These are phyloP conservation scores for Drosophila leontia DNA, from an alignment of 1,140 invertebrate species.

Conservation along the genomic window DNA sequence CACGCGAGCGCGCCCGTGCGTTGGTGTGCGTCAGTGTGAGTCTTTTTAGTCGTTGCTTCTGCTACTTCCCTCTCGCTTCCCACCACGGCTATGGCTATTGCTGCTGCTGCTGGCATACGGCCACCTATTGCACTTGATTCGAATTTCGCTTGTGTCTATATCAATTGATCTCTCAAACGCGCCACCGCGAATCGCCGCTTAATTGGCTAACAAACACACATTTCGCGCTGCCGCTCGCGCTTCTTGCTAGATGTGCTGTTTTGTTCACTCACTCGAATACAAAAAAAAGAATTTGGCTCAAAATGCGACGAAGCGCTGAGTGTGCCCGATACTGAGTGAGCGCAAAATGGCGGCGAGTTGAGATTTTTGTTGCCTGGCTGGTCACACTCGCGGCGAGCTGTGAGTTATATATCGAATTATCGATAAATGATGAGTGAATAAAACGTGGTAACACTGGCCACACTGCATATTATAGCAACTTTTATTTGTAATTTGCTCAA, in stretches of 20 bases:
- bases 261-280: slow-evolving; percentile 25
- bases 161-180: neutral
- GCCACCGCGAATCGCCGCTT: slow-evolving; percentile 12
- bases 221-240: slow-evolving; percentile 5
- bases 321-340: slow-evolving; percentile 14
- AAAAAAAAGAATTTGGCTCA: slow-evolving; percentile 52
- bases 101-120: slow-evolving; percentile 11
- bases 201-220: slow-evolving; percentile 19
- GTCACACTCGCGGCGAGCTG: neutral
- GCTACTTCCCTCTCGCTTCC: slow-evolving; percentile 4
- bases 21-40: slow-evolving; percentile 45
- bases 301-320: slow-evolving; percentile 35
- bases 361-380: neutral
- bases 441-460: too few species aligned
- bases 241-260: slow-evolving; percentile 9
- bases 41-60: slow-evolving; percentile 29
- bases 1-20: slow-evolving; percentile 32
- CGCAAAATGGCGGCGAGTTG: slow-evolving; percentile 15
- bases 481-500: too few species aligned
- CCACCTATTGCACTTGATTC: slow-evolving; percentile 33
- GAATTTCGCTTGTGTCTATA: neutral
- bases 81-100: neutral
- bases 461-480: too few species aligned
- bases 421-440: neutral
- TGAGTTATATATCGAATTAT: slow-evolving; percentile 3